Base-by-base conservation (phyloP, 2,797 vertebrate genomes). In the Neosalanx taihuensis region DNA sequence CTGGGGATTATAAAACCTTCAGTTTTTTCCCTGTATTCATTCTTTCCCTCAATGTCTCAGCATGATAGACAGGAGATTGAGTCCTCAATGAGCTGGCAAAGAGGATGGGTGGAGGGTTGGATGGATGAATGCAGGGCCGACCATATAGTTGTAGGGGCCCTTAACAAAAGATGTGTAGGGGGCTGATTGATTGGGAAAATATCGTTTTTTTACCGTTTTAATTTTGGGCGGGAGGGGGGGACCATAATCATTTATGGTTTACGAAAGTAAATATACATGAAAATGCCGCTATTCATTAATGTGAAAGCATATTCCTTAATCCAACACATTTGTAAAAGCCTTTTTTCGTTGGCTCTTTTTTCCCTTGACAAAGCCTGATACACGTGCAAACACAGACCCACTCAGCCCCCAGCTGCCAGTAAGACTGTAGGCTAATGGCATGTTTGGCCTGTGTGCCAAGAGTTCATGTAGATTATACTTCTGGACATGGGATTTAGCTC, bases 401-500 rank as follows among this genome's bases (percentile, higher is more conserved):
- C 26, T 29, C 66, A 67, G 20, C 6, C 18, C 18, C 4, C 64
- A 46, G n/a, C 56, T n/a, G 18, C 51, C 15, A 56, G 18, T n/a
- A 56, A 56, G 18, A 3, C 9, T 13, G 41, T 46, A 46, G 41
- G 10, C 10, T 46, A 46, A 46, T 46, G 41, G 41, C 46, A n/a
- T 13, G 10, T 13, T n/a, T 20, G 26, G 20, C 26, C 23, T 31
- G n/a, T 29, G 29, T 29, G 29, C 59, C 12, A 23, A 51, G 30
- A 33, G 17, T 13, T 30, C 46, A 63, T 30, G 30, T 53, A 67
- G 72, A 51, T 46, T 78, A 60, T 71, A 75, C 10, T 20, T 20
- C 41, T 26, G 51, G 57, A 31, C 31, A 53, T 72, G 70, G 62
- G 70, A 71, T 30, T 29, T 6, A 33, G 46, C n/a, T 53, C 18